These are phyloP conservation scores for Agonopterix heracliana DNA, from an alignment of 2,888 invertebrate species.

Conservation along the genomic window DNA sequence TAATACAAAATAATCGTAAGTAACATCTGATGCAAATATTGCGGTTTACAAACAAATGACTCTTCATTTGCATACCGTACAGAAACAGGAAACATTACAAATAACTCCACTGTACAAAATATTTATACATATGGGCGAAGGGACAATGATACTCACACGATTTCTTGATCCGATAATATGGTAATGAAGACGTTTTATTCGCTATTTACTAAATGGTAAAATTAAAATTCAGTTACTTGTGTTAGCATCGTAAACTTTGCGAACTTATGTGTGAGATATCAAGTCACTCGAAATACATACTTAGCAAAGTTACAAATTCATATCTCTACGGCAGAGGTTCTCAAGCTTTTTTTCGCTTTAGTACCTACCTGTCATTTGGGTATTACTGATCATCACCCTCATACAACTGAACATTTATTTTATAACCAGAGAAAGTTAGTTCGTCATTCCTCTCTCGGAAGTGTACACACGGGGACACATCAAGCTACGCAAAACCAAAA, in stretches of 20 bases:
- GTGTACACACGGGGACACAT: too few relatives aligned
- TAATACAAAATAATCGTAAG: background rate
- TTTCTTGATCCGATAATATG: conserved; percentile 29
- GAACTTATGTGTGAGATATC: conserved; percentile 4
- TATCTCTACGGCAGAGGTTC: too few relatives aligned
- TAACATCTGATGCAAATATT: conserved; percentile 1
- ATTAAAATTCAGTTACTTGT: conserved; percentile 5
- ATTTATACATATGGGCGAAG: background rate
- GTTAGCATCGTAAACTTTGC: conserved; percentile 9
- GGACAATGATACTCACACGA: conserved; percentile 9
- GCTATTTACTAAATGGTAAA: conserved; percentile 10
- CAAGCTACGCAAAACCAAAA: too few relatives aligned
- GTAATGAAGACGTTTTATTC: conserved; percentile 30
- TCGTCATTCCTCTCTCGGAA: too few relatives aligned
- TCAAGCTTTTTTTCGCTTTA: too few relatives aligned
- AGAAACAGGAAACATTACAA: conserved; percentile 2
- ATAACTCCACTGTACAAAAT: background rate
- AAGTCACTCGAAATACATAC: background rate
- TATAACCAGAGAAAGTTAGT: too few relatives aligned
- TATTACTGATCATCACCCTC: too few relatives aligned
- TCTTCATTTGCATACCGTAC: conserved; percentile 13
- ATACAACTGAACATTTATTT: too few relatives aligned
- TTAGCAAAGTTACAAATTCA: too few relatives aligned
- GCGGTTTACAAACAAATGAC: conserved; percentile 8
- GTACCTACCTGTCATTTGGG: too few relatives aligned